A percentile compares a stretch with the other conserved stretches of the same genome.
phyloP scores from a whole-genome alignment of 2,113 vertebrate species.

The Hyperoodon ampullatus region DNA sequence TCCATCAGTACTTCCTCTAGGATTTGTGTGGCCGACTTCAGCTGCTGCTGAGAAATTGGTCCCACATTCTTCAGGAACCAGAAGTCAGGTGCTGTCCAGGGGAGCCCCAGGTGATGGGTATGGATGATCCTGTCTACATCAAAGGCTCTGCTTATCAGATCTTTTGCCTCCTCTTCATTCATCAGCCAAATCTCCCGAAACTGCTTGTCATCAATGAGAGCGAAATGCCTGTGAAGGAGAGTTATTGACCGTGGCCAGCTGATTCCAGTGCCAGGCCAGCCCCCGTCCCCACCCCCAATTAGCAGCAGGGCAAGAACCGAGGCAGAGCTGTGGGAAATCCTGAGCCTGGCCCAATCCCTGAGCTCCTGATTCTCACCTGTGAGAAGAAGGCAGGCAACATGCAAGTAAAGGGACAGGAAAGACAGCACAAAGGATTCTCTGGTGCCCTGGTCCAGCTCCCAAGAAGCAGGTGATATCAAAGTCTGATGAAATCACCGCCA shows the following conservation, averaged over 20 bases:
- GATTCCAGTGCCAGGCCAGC: not conserved
- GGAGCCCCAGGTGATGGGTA: constrained; percentile 87
- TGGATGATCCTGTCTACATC: constrained; percentile 86
- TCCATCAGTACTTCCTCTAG: constrained; percentile 74
- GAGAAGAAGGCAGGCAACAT: not conserved
- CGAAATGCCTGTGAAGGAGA: constrained; percentile 85
- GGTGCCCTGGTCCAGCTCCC: not conserved
- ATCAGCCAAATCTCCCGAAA: constrained; percentile 90
- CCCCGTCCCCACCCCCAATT: not conserved
- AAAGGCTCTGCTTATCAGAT: constrained; percentile 82
- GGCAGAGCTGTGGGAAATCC: not conserved
- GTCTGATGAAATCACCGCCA: not conserved
- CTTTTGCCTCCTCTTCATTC: constrained; percentile 90
- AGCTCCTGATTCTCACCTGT: not conserved
- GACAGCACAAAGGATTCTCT: not conserved
- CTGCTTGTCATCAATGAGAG: constrained; percentile 72
- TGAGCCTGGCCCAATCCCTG: not conserved
- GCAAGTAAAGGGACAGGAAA: not conserved
- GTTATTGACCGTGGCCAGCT: fast-evolving
- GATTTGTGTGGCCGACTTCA: constrained; percentile 50
- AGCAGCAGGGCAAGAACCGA: not conserved
- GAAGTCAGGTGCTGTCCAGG: constrained; percentile 83
- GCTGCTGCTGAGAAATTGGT: constrained; percentile 73
- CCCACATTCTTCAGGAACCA: constrained; percentile 81
- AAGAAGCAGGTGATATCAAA: not conserved